Evolutionary conservation across 1,140 invertebrate genomes (phyloP), one percentile per base, ranked within the genome.

Genomic region (Drosophila tani): DNA sequence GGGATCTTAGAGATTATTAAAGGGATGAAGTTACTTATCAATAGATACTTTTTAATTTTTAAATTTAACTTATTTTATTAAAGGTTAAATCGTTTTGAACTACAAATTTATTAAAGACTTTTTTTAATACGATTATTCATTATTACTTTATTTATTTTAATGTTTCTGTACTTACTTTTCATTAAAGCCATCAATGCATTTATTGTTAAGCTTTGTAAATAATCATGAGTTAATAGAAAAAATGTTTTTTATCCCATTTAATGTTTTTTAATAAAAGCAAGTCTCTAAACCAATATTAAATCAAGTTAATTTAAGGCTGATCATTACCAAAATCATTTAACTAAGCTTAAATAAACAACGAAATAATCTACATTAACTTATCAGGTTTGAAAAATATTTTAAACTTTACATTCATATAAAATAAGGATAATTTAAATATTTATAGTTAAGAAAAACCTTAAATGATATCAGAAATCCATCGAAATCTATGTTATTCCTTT

Each of bases 301-400:
- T 0, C 3, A n/a, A 41, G 5, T 8, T 1, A 8, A 11, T 35
- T 2, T 8, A 35, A 5, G 0, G 3, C 11, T n/a, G n/a, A n/a
- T n/a, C n/a, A n/a, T n/a, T 17, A 3, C 0, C 7, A 3, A 53
- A 35, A 15, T 55, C 5, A 5, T 19, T 35, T 35, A 2, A 11
- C 29, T 9, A 19, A 53, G 6, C 17, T 0, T 35, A 19, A 21
- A 38, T 15, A 21, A 12, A 12, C n/a, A n/a, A n/a, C n/a, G n/a
- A n/a, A n/a, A n/a, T n/a, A n/a, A n/a, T n/a, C n/a, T n/a, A n/a
- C n/a, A 15, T 0, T 8, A 27, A 2, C 8, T 6, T 2, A 2
- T 11, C 0, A 7, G 2, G 7, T 24, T 27, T 2, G 1, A 7
- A 51, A 29, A n/a, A 24, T n/a, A n/a, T 0, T 2, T 27, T 11